Evolutionary conservation across 1,140 invertebrate species (phyloP), one percentile per base, ranked within the genome.

Genomic region (Drosophila nigromelanica): DNA sequence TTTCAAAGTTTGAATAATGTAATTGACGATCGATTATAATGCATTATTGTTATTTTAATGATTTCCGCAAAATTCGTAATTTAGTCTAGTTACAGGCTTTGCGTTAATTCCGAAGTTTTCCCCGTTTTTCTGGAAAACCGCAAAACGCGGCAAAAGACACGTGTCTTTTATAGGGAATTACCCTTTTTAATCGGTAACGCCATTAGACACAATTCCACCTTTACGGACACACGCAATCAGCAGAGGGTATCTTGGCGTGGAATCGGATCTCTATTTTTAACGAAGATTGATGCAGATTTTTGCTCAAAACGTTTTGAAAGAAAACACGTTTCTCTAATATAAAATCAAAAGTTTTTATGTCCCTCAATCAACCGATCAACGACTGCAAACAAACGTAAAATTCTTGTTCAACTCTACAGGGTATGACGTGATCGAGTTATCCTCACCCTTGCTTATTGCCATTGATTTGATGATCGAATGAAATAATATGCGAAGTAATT

Each of bases 401-500:
- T 48, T 5, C 0, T 52, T 35, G 14, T 35, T 18, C 14, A 15
- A 7, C 6, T 18, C 4, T 27, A 37, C 45, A 63, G 63, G 55
- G 70, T 73, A 68, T 60, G 1, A 11, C 10, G 6, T 2, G 27
- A 24, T 42, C 35, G 27, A 35, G 24, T 2, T 2, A 18, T 18
- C 18, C 18, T 18, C 18, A 18, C 18, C 18, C 14, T 33, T 30
- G 10, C 10, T 24, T 5, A 7, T 30, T 24, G 14, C 5, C 8
- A 14, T 51, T 15, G 15, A 33, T 39, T 24, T 10, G 45, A 51
- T 72, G 69, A 45, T 58, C 39, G 14, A 35, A 45, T 51, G 47
- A 11, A 58, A 45, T 45, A 73, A 73, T 73, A 68, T 60, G 55
- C 70, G 40, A n/a, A 54, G 54, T 39, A 48, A 73, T 68, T 73